Base-by-base conservation (phyloP, 2,888 invertebrate species). In the Limnephilus marmoratus region DNA sequence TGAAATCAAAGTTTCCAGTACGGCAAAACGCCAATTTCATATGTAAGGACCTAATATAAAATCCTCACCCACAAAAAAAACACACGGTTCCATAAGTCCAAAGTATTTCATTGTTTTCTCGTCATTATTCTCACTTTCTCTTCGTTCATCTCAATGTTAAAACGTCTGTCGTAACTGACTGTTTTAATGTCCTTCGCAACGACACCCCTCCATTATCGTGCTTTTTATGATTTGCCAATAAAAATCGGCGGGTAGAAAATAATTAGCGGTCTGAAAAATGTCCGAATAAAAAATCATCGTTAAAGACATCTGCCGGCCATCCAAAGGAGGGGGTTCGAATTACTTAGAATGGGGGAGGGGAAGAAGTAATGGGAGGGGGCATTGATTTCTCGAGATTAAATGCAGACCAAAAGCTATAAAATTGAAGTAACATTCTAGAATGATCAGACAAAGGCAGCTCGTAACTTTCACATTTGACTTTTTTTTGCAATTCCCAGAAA, bases 361-460 rank as follows among this genome's bases (percentile, higher is more conserved):
- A 85, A 41, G 24, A 15, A 15, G 45, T 86, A 53, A 81, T 31
- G 81, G 53, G 41, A 41, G 88, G 81, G 87, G 92, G 93, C 93
- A 93, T 93, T 93, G 93, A 93, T 93, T 93, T 93, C 92, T 91
- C 88, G 85, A 93, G 92, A 92, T 91, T 90, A 91, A 92, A 92
- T 92, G 85, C 92, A 92, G 93, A 93, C 93, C 92, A 91, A 91
- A 91, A 91, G 93, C 92, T 88, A 92, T 93, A 91, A 93, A 93
- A 92, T 92, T 92, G 91, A 92, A 92, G 92, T 92, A 93, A 92
- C 91, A 93, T 85, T 92, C 83, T 80, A 92, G 83, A 88, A 83
- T 89, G 89, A 80, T 85, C 41, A 29, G 34, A 24, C 92, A 93
- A 90, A 34, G 90, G 34, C 85, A 49, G 37, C 92, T 92, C 91